Percentiles rank a stretch among this genome's conserved stretches.
Conservation (phyloP, 2,797 vertebrate species). For the Falco columbarius region DNA sequence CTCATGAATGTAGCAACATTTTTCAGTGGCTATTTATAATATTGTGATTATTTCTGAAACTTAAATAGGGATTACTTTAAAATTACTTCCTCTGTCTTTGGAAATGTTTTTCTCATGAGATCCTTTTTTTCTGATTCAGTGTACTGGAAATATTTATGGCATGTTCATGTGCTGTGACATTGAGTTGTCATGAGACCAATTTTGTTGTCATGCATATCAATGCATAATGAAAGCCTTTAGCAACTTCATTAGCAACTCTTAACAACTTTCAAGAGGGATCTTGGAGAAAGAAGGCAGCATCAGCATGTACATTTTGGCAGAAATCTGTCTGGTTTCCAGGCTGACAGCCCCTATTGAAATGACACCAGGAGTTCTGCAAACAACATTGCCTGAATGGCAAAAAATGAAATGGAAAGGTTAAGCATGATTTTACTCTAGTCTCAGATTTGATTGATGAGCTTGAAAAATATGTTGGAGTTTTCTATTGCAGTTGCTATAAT, state of each 20-base stretch:
- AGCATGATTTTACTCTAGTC: not conserved
- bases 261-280: not conserved
- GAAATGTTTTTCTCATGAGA: not conserved
- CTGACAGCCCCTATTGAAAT: not conserved
- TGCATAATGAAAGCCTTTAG: not conserved
- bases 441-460: not conserved
- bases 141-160: not conserved
- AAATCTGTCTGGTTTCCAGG: not conserved
- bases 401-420: not conserved
- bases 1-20: not conserved
- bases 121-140: not conserved
- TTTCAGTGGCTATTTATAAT: not conserved
- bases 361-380: not conserved
- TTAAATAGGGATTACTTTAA: not conserved
- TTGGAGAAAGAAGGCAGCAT: not conserved
- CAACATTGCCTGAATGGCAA: not conserved
- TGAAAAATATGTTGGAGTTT: not conserved
- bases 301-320: not conserved
- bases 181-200: not conserved
- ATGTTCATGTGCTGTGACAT: not conserved
- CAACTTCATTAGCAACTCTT: slow-evolving; percentile 5
- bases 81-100: not conserved
- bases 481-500: not conserved
- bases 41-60: not conserved
- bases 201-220: not conserved